A percentile compares a stretch with the other conserved stretches of the same genome.
Evolutionary conservation across 2,797 vertebrate genomes (phyloP).

Genomic region (Sebastes hubbsi): DNA sequence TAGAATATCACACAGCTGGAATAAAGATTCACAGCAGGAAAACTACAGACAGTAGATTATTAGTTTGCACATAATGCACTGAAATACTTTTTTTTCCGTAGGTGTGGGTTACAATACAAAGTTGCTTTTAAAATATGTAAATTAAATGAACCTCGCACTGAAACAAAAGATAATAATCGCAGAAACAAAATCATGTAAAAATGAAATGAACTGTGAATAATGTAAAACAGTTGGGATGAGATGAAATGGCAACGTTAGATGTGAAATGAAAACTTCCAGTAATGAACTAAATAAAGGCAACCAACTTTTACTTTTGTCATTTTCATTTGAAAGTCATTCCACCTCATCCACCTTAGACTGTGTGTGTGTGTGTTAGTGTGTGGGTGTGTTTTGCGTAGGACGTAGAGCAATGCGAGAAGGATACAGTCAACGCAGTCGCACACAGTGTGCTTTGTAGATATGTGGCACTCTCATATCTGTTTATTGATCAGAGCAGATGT

Average conservation of each 20-base stretch:
- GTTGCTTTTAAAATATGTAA: background rate
- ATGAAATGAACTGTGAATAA: conserved; percentile 25
- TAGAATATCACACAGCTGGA: background rate
- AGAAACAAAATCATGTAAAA: conserved; percentile 2
- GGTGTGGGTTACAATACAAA: background rate
- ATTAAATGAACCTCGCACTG: background rate
- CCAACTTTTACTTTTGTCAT: conserved; percentile 16
- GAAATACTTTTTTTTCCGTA: background rate
- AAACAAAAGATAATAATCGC: background rate
- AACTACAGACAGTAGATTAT: background rate
- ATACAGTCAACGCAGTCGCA: conserved; percentile 60
- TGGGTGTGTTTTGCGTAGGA: conserved; percentile 8
- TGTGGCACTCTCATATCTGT: conserved; percentile 76
- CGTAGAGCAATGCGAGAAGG: conserved; percentile 34
- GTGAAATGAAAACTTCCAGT: conserved; percentile 6
- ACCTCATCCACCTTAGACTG: conserved; percentile 35
- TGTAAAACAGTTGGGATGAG: conserved; percentile 10
- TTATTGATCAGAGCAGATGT: conserved; percentile 81
- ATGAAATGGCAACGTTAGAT: background rate
- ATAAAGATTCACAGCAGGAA: background rate
- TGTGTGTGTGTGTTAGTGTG: conserved; percentile 17
- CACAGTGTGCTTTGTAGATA: conserved; percentile 71
- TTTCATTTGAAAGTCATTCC: conserved; percentile 60
- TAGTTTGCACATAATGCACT: background rate
- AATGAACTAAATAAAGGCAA: background rate